phyloP scores from a whole-genome alignment of 2,113 vertebrate genomes.

The Tautogolabrus adspersus region DNA sequence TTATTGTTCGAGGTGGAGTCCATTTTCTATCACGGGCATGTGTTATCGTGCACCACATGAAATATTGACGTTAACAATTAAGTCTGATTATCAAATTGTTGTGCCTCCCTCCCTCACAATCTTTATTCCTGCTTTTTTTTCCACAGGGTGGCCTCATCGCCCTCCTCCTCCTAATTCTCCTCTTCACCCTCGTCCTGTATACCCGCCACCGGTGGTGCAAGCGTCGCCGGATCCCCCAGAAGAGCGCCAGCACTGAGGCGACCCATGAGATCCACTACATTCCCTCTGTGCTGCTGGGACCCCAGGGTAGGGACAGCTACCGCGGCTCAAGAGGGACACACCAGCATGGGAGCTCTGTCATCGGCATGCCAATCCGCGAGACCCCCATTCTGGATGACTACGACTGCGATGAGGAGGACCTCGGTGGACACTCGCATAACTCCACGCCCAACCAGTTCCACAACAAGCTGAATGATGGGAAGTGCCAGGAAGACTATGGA shows the following conservation, averaged over 20 bases:
- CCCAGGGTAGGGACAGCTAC: conserved; percentile 93
- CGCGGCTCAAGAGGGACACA: conserved; percentile 86
- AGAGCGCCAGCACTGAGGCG: conserved; percentile 97
- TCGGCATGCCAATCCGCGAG: conserved; percentile 95
- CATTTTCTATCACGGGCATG: conserved; percentile 4
- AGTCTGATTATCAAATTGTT: not conserved
- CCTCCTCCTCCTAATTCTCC: conserved; percentile 91
- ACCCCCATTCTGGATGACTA: conserved; percentile 98
- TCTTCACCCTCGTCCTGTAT: conserved; percentile 94
- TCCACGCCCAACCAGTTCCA: conserved; percentile 81
- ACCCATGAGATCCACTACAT: conserved; percentile 99
- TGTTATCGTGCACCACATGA: not conserved
- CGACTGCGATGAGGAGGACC: conserved; percentile 93
- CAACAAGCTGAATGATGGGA: conserved; percentile 80
- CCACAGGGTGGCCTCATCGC: conserved; percentile 95
- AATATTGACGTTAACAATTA: conserved; percentile 10
- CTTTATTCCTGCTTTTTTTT: not conserved
- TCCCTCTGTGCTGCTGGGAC: conserved; percentile 93
- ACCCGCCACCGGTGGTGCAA: conserved; percentile 96
- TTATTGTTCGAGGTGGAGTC: conserved; percentile 21
- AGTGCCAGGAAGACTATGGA: conserved; percentile 87
- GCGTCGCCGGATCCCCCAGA: conserved; percentile 92
- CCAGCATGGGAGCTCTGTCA: conserved; percentile 92
- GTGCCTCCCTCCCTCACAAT: not conserved
- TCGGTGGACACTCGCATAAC: conserved; percentile 77